These are phyloP conservation scores for Ceratosolen fusciceps DNA, from an alignment of 1,140 invertebrate genomes.

Conservation along the genomic window DNA sequence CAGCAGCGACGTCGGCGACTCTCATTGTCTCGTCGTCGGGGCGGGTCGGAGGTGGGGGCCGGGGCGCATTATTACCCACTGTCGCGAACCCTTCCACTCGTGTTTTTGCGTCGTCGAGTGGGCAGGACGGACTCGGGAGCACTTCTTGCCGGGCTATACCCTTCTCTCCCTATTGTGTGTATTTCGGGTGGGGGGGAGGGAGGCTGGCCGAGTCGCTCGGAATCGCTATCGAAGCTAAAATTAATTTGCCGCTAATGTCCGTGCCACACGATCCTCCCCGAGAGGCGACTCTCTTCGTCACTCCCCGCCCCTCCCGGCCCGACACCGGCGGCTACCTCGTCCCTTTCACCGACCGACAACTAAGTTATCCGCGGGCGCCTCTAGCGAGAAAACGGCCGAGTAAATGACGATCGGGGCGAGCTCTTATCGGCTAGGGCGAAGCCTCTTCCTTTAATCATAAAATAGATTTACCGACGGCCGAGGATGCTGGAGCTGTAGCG, in stretches of 20 bases:
- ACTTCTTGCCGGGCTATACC: slow-evolving; percentile 32
- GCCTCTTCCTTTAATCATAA: slow-evolving; percentile 16
- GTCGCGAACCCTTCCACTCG: neutral
- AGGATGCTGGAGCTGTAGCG: no score
- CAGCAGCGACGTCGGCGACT: slow-evolving; percentile 6
- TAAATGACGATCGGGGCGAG: slow-evolving; percentile 10
- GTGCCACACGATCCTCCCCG: neutral
- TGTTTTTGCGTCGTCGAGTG: slow-evolving; percentile 19
- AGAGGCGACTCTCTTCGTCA: no score
- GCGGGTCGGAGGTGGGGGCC: no score
- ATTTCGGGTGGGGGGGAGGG: no score
- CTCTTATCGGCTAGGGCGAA: neutral
- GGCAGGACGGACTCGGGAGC: neutral
- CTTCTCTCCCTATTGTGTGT: slow-evolving; percentile 16
- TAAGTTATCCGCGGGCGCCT: no score
- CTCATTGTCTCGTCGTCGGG: slow-evolving; percentile 38
- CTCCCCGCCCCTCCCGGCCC: neutral
- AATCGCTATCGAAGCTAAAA: slow-evolving; percentile 46
- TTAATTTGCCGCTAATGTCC: slow-evolving; percentile 49
- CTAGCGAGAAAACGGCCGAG: slow-evolving; percentile 27
- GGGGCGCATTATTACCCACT: slow-evolving; percentile 40
- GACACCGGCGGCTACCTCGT: neutral
- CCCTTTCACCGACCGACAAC: no score
- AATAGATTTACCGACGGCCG: neutral
- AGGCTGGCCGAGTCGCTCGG: neutral